Base-by-base conservation (phyloP, 2,113 vertebrate species). In the Oreocharis arfaki region DNA sequence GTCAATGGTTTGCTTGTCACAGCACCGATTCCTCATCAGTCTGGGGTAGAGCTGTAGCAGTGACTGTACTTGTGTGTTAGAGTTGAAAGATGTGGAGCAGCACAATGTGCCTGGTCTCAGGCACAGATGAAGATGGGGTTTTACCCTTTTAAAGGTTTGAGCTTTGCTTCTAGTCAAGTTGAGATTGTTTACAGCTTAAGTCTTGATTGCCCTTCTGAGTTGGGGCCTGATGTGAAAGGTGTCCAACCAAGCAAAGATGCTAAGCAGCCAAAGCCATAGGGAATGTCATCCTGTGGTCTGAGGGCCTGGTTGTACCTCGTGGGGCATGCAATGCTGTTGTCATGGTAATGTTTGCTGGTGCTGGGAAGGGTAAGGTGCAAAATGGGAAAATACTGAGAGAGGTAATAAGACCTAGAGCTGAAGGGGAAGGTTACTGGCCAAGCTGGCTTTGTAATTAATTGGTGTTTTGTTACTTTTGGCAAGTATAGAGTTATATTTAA, bases 241-340 rank as follows among this genome's bases (percentile, higher is more conserved):
- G 84, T 86, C n/a, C 53, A 53, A 11, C 5, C 17, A 57, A 49
- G 27, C 42, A 55, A 18, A 15, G 49, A 4, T 1, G 9, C 39
- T 16, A 28, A 0, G 5, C 18, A 28, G 39, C 56, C 37, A 30
- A 41, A 76, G 49, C 44, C 39, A 6, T 18, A 52, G 69, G 32
- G 60, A 39, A 16, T 39, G 49, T 39, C 65, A 22, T 28, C 1
- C 1, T 21, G n/a, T 37, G 41, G 32, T 32, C 17, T 67, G 21
- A 52, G 7, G 49, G n/a, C 11, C 28, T 60, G 41, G 9, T 28
- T 12, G 23, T 49, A 11, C 8, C 23, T 87, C 6, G 3, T 8
- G 10, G 53, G 12, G 13, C 39, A 6, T 1, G 3, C 44, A 33
- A 3, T 13, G 19, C 5, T 0, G 1, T 41, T 12, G 6, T 47